Evolutionary conservation across 2,113 vertebrate genomes (phyloP).

Genomic region (Colinus virginianus): DNA sequence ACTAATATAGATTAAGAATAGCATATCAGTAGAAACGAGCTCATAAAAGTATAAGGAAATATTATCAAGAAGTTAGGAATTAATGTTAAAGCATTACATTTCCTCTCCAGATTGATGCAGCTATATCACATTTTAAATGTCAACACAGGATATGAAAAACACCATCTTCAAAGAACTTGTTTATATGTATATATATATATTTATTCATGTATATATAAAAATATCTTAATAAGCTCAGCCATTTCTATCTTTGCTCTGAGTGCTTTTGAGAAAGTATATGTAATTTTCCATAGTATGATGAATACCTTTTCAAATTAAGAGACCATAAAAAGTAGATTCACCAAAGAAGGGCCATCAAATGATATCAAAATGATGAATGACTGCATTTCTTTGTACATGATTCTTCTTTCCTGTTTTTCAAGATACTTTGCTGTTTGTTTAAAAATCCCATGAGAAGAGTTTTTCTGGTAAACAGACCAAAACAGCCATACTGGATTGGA

Average conservation of each 20-base stretch:
- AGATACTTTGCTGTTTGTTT: background rate
- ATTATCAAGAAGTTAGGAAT: conserved; percentile 65
- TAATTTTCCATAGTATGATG: background rate
- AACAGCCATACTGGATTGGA: background rate
- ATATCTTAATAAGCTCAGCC: background rate
- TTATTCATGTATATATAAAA: background rate
- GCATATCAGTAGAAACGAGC: background rate
- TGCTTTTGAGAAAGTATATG: background rate
- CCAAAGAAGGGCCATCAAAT: background rate
- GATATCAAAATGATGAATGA: background rate
- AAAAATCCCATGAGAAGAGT: background rate
- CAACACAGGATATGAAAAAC: conserved; percentile 40
- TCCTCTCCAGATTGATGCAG: conserved; percentile 37
- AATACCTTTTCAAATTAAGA: background rate
- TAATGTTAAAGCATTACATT: conserved; percentile 53
- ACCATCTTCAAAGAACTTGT: conserved; percentile 28
- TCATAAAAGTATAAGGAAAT: conserved; percentile 42
- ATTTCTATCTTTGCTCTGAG: background rate
- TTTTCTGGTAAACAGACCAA: background rate
- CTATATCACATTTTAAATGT: conserved; percentile 53
- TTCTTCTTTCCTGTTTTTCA: background rate
- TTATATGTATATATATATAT: conserved; percentile 47
- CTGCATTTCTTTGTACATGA: background rate
- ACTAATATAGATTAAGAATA: conserved; percentile 39
- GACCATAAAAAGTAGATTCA: background rate